Conservation (phyloP, 2,797 vertebrate genomes). For the Chelonia mydas region DNA sequence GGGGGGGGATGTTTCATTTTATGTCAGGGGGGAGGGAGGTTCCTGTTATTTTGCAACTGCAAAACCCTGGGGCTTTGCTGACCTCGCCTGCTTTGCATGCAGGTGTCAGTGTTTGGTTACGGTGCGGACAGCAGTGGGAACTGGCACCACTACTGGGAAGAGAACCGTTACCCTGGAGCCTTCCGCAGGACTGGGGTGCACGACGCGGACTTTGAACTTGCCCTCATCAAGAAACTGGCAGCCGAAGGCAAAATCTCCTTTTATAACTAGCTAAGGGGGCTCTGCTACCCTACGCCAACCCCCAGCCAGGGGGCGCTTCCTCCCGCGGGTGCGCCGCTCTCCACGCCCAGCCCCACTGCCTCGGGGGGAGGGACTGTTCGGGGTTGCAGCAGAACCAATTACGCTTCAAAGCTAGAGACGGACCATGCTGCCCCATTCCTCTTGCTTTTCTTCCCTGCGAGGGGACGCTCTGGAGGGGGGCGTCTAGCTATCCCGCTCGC, state of each 20-base stretch:
- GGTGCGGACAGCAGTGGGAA: conserved; percentile 85
- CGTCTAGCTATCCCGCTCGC: not conserved
- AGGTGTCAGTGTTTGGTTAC: conserved; percentile 89
- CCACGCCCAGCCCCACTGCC: not conserved
- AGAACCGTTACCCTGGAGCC: conserved; percentile 81
- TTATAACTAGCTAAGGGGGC: not conserved
- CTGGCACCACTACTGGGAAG: conserved; percentile 91
- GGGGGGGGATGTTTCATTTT: not conserved
- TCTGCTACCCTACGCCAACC: not conserved
- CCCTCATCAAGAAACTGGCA: not conserved
- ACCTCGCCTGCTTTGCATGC: rapidly evolving
- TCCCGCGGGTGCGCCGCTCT: not conserved
- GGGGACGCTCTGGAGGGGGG: no score
- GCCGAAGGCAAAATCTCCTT: conserved; percentile 37
- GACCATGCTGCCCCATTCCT: not conserved
- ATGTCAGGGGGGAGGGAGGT: not conserved
- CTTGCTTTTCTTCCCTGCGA: not conserved
- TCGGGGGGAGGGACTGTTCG: not conserved
- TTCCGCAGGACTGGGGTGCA: conserved; percentile 86
- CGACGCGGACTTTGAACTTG: conserved; percentile 51
- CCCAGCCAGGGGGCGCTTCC: not conserved
- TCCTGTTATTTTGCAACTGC: not conserved
- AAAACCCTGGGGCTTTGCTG: not conserved
- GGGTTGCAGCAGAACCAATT: not conserved
- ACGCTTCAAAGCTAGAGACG: not conserved